Conservation (phyloP, 2,888 invertebrate genomes). For the Lithosia quadra region DNA sequence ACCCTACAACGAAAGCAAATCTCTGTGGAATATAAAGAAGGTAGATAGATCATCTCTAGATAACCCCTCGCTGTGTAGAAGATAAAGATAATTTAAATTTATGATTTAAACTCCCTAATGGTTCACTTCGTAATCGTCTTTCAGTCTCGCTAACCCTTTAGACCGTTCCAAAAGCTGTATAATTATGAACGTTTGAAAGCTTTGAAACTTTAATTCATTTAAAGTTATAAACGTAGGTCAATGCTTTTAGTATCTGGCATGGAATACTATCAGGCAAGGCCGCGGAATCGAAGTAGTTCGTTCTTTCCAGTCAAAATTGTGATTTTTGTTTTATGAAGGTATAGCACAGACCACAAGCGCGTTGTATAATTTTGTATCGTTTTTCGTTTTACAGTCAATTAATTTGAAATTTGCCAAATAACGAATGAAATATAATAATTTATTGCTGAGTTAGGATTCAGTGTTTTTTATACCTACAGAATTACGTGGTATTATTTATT, state of each 20-base stretch:
- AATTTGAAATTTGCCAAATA: constrained; percentile 36
- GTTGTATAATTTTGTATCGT: no score
- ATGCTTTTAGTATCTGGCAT: constrained; percentile 16
- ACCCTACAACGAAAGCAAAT: neutral
- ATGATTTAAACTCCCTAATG: constrained; percentile 15
- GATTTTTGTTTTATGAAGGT: no score
- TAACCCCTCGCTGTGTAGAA: neutral
- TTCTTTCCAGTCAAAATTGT: no score
- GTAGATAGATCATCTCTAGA: neutral
- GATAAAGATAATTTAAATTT: constrained; percentile 9
- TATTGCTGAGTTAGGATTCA: neutral
- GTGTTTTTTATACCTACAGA: neutral
- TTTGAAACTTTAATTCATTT: constrained; percentile 5
- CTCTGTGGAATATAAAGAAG: neutral
- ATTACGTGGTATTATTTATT: neutral
- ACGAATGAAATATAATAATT: neutral
- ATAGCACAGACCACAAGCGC: no score
- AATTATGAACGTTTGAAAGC: constrained; percentile 9
- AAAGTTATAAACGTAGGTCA: constrained; percentile 7
- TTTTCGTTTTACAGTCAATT: constrained; percentile 36
- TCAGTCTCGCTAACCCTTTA: constrained; percentile 15
- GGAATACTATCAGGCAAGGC: constrained; percentile 27
- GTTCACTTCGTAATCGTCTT: constrained; percentile 17
- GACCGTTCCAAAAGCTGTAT: constrained; percentile 13
- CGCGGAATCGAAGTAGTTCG: constrained; percentile 52